Evolutionary conservation across 2,888 invertebrate genomes (phyloP), one percentile per base, ranked within the genome.

Genomic region (Arrhopalites spinosus): DNA sequence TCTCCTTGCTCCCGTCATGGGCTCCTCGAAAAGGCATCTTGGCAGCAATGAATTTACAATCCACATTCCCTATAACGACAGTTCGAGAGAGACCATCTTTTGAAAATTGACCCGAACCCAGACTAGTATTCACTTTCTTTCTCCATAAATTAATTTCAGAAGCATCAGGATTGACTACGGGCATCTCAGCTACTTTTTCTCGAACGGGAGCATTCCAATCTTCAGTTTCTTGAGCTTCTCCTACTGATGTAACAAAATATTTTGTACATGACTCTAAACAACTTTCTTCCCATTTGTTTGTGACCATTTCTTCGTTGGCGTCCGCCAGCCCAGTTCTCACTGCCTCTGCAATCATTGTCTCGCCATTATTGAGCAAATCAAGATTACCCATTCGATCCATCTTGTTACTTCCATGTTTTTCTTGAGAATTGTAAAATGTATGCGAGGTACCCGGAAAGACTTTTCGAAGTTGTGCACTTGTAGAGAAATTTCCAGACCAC

Each of bases 41-140:
- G n/a, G 88, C 87, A 27, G 88, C 88, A 81, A 93, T 91, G 82
- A 92, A 91, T 85, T 92, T 93, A 45, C 86, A 86, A 85, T 94
- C 94, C 23, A 93, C 86, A 87, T 94, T 94, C 23, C 90, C 90
- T 59, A 94, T 85, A 36, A 92, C 87, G 90, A 91, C 80, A 15
- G 80, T 56, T 1, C 67, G 25, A 1, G 67, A 53, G 25, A 83
- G 66, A 56, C 81, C 81, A 1, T 80, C 79, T 50, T 78, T 79
- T 1, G 56, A 27, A 59, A 81, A 80, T 25, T 76, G 67, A 66
- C 64, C 76, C 0, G 53, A 20, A 36, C 5, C 25, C 36, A 45
- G 36, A 8, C 20, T 17, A 47, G 56, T 53, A 61, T 67, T n/a
- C 0, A 27, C 25, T 25, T 61, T 68, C 23, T 59, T 76, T 29